Conservation (phyloP, 2,888 invertebrate species). For the Ditylenchus weischeri region DNA sequence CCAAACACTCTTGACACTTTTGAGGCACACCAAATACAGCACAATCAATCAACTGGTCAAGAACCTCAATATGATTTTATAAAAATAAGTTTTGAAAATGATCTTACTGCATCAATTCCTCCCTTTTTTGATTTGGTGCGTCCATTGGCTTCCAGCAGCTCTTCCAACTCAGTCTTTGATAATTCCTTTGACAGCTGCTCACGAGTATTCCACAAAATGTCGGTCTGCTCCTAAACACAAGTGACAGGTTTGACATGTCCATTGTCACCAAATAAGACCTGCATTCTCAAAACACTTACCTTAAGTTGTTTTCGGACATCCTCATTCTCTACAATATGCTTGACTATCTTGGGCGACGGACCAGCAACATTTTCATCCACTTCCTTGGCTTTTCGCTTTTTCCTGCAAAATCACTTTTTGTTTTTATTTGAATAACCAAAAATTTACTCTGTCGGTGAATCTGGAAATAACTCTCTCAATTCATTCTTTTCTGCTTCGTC, state of each 20-base stretch:
- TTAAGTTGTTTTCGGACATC: slow-evolving; percentile 23
- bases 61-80: slow-evolving; percentile 63
- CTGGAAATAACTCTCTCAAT: slow-evolving; percentile 26
- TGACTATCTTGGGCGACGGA: slow-evolving; percentile 16
- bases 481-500: slow-evolving; percentile 27
- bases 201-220: slow-evolving; percentile 69
- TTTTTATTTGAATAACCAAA: background rate
- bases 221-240: slow-evolving; percentile 69
- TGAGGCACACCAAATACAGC: slow-evolving; percentile 82
- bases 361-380: slow-evolving; percentile 6
- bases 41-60: slow-evolving; percentile 76
- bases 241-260: too few species aligned
- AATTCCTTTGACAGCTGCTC: slow-evolving; percentile 66
- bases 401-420: background rate
- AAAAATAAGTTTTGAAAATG: slow-evolving; percentile 46
- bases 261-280: background rate
- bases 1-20: slow-evolving; percentile 75
- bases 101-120: slow-evolving; percentile 69
- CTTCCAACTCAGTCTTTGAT: slow-evolving; percentile 68
- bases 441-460: slow-evolving; percentile 2
- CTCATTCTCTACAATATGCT: slow-evolving; percentile 13
- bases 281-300: slow-evolving; percentile 9
- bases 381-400: slow-evolving; percentile 3
- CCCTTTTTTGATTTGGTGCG: slow-evolving; percentile 68
- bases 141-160: slow-evolving; percentile 71